Conservation (phyloP, 2,113 vertebrate genomes). For the Aphelocoma coerulescens region DNA sequence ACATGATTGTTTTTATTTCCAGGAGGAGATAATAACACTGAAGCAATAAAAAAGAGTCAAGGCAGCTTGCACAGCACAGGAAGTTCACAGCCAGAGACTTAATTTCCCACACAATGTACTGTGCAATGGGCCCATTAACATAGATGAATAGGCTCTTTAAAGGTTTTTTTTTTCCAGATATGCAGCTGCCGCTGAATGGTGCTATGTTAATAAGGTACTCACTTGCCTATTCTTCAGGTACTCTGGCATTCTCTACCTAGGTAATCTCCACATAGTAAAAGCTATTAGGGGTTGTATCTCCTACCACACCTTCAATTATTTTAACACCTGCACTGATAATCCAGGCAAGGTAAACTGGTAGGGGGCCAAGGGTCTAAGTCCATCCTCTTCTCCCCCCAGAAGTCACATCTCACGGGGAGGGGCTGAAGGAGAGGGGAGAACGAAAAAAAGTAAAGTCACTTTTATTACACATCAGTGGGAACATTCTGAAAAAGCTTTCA, state of each 20-base stretch:
- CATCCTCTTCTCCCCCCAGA: constrained; percentile 60
- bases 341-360: constrained; percentile 77
- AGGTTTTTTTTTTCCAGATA: constrained; percentile 78
- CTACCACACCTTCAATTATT: constrained; percentile 93
- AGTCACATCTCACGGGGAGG: constrained; percentile 59
- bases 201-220: constrained; percentile 90
- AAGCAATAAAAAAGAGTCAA: constrained; percentile 85
- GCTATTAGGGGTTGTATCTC: constrained; percentile 76
- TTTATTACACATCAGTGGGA: constrained; percentile 84
- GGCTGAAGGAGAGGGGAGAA: neutral
- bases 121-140: constrained; percentile 88
- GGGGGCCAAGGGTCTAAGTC: constrained; percentile 72
- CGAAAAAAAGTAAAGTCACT: constrained; percentile 76
- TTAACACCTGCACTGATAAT: constrained; percentile 90
- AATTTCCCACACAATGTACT: constrained; percentile 90
- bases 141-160: constrained; percentile 92
- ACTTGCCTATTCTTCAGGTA: constrained; percentile 89
- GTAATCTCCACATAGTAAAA: constrained; percentile 84
- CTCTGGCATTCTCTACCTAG: constrained; percentile 85
- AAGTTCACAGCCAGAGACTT: constrained; percentile 89
- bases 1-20: constrained; percentile 84
- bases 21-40: constrained; percentile 81
- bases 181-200: constrained; percentile 88
- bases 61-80: constrained; percentile 80
- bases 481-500: constrained; percentile 84